These are phyloP conservation scores for Pseudorhombus dupliciocellatus DNA, from an alignment of 2,113 vertebrate species.

Conservation along the genomic window DNA sequence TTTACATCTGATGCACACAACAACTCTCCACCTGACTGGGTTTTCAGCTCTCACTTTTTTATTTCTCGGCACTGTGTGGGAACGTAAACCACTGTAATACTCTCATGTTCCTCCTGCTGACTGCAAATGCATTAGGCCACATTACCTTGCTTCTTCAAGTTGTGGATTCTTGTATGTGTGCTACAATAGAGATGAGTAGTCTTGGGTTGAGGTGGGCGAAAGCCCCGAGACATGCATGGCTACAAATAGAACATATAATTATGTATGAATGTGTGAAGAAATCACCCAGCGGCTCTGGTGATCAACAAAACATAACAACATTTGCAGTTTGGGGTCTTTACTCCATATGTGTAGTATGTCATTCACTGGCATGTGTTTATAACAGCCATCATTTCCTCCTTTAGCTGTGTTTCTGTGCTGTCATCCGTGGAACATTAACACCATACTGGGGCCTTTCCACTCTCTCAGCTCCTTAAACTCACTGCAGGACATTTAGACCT, in stretches of 20 bases:
- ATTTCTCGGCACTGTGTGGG: constrained; percentile 1
- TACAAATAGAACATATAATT: not conserved
- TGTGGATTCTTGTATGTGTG: constrained; percentile 16
- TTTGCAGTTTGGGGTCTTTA: constrained; percentile 10
- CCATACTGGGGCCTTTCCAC: constrained; percentile 24
- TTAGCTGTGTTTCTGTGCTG: constrained; percentile 22
- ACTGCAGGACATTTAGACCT: constrained; percentile 31
- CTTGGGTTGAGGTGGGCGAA: too few relatives aligned
- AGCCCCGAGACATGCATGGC: not conserved
- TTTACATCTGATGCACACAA: constrained; percentile 1
- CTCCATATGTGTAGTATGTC: constrained; percentile 2
- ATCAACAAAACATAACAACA: constrained; percentile 35
- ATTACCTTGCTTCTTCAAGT: constrained; percentile 3
- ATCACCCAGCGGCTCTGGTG: not conserved
- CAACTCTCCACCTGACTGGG: constrained; percentile 17
- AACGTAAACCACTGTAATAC: constrained; percentile 22
- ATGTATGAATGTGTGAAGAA: not conserved
- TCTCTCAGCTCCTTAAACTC: constrained; percentile 22
- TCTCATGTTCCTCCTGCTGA: not conserved
- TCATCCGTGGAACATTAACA: constrained; percentile 44
- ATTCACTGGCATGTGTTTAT: constrained; percentile 1
- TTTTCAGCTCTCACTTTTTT: constrained; percentile 18
- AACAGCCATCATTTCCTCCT: constrained; percentile 13
- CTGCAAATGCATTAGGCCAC: constrained; percentile 12
- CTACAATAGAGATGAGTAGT: constrained; percentile 10